Conservation (phyloP, 1,140 invertebrate species). For the Euura saliciscinereae region DNA sequence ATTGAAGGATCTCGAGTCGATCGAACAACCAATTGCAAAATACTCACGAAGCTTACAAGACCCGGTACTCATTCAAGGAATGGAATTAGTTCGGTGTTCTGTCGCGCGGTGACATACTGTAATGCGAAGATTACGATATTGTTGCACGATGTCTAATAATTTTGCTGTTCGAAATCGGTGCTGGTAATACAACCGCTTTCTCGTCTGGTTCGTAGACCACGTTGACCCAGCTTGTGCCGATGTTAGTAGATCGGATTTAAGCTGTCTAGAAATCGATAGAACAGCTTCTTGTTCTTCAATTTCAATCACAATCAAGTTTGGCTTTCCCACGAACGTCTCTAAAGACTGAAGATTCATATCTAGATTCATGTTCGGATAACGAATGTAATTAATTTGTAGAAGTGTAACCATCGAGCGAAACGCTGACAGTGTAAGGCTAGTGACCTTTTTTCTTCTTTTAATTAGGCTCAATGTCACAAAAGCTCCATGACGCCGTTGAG, state of each 20-base stretch:
- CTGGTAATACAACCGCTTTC: neutral
- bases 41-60: neutral
- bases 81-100: neutral
- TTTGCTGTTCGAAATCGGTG: neutral
- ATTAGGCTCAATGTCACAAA: no score
- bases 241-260: neutral
- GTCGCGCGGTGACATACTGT: neutral
- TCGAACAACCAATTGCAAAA: neutral
- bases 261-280: no score
- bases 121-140: conserved; percentile 5
- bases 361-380: no score
- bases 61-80: neutral
- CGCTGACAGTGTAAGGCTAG: no score
- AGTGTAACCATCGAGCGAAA: no score
- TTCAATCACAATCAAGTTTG: no score
- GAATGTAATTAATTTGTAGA: no score
- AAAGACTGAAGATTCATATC: no score
- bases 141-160: neutral
- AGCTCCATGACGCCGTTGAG: no score
- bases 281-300: no score
- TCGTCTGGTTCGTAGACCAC: neutral
- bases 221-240: neutral
- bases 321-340: no score
- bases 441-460: no score
- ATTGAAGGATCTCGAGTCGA: neutral